These are phyloP conservation scores for Aphelinus atriplicis DNA, from an alignment of 1,140 invertebrate genomes.

Conservation along the genomic window DNA sequence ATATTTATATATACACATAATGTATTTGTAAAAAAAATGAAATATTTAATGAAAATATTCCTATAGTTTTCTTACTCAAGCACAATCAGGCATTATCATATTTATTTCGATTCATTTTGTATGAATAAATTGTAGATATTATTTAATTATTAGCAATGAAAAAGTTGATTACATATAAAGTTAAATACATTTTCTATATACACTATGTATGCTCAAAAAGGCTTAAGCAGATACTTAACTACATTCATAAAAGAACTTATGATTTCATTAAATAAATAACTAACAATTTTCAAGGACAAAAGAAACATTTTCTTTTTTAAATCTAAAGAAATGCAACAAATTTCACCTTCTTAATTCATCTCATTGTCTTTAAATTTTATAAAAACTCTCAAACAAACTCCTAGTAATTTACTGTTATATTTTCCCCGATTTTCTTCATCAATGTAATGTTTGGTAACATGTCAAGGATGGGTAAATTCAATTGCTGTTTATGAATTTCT, in stretches of 20 bases:
- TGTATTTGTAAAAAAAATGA: constrained; percentile 7
- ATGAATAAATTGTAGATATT: constrained; percentile 15
- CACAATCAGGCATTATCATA: background rate
- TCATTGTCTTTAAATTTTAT: constrained; percentile 14
- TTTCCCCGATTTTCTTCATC: constrained; percentile 17
- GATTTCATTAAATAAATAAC: constrained; percentile 9
- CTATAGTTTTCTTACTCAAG: background rate
- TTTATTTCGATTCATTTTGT: constrained; percentile 10
- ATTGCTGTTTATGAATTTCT: too few relatives aligned
- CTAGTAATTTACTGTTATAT: constrained; percentile 1
- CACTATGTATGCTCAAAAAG: constrained; percentile 16
- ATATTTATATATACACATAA: background rate
- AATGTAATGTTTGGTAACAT: background rate
- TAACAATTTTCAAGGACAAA: constrained; percentile 4
- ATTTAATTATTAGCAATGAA: constrained; percentile 12
- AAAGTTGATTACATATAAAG: constrained; percentile 14
- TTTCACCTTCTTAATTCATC: constrained; percentile 1
- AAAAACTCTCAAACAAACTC: constrained; percentile 11
- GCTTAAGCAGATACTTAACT: constrained; percentile 9
- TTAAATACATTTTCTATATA: constrained; percentile 22
- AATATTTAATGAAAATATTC: constrained; percentile 3
- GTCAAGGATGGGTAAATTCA: constrained; percentile 5
- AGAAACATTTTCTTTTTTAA: background rate
- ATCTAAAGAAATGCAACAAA: background rate
- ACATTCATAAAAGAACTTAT: background rate